Percentiles rank a stretch among this genome's conserved stretches.
Evolutionary conservation across 2,888 invertebrate species (phyloP).

Genomic region (Salticus scenicus): DNA sequence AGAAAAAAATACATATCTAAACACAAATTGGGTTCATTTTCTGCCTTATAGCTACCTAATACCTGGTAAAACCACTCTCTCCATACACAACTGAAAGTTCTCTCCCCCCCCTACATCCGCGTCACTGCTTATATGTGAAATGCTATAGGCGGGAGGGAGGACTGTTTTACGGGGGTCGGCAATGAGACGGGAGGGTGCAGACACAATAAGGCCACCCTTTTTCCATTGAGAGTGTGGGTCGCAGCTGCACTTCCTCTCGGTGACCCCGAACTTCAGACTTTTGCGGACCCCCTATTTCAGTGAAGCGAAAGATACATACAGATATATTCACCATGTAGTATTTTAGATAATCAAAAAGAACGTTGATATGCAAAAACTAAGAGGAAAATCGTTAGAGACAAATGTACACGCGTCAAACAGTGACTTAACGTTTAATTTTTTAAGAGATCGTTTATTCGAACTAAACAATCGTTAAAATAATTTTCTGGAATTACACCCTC

Average conservation of each 20-base stretch:
- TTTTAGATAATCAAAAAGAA: background rate
- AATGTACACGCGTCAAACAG: no score
- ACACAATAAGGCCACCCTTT: slow-evolving; percentile 66
- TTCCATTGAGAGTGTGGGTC: slow-evolving; percentile 43
- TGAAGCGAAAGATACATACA: no score
- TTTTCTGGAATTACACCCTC: no score
- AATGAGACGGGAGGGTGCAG: slow-evolving; percentile 24
- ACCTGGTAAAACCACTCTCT: slow-evolving; percentile 11
- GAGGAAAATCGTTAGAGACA: background rate
- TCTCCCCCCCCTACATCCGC: background rate
- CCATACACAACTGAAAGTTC: background rate
- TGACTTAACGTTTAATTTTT: no score
- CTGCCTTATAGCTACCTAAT: slow-evolving; percentile 9
- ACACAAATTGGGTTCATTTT: slow-evolving; percentile 9
- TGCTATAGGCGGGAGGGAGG: background rate
- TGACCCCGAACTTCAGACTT: slow-evolving; percentile 41
- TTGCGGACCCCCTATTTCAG: background rate
- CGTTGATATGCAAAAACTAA: no score
- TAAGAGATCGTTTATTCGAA: no score
- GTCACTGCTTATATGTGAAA: slow-evolving; percentile 1
- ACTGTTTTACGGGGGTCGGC: slow-evolving; percentile 24
- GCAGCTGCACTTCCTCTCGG: slow-evolving; percentile 57
- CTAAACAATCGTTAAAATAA: no score
- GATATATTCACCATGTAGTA: background rate
- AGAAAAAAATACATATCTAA: background rate